Evolutionary conservation across 1,140 invertebrate genomes (phyloP).

Genomic region (Drosophila insularis): DNA sequence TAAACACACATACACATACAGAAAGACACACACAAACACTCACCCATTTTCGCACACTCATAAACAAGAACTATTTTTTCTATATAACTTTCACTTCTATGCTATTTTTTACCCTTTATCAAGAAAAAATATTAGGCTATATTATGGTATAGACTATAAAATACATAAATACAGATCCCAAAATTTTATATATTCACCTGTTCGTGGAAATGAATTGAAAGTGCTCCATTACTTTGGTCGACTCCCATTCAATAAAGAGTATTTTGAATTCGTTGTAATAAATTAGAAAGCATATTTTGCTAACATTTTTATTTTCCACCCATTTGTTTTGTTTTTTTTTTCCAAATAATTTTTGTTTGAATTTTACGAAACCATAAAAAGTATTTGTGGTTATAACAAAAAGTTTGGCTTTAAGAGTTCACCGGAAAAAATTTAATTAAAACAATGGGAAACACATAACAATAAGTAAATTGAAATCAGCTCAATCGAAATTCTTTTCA

Average conservation of each 20-base stretch:
- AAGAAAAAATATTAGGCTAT: neutral
- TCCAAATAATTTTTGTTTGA: conserved; percentile 50
- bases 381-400: conserved; percentile 35
- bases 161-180: too few species aligned
- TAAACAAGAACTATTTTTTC: conserved; percentile 21
- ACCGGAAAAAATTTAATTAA: neutral
- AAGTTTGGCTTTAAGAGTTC: conserved; percentile 8
- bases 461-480: neutral
- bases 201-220: too few species aligned
- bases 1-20: conserved; percentile 8
- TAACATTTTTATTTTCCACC: conserved; percentile 23
- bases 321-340: conserved; percentile 27
- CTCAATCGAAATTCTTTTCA: neutral
- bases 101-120: conserved; percentile 32
- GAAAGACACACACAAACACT: conserved; percentile 2
- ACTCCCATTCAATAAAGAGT: neutral
- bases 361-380: conserved; percentile 44
- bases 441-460: neutral
- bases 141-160: neutral
- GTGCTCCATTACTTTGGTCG: too few species aligned
- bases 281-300: neutral
- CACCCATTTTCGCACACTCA: conserved; percentile 12
- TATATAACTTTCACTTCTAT: conserved; percentile 52
- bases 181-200: too few species aligned
- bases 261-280: neutral